A percentile compares a stretch with the other conserved stretches of the same genome.
phyloP scores from a whole-genome alignment of 2,888 invertebrate genomes.

The Eudasyphora cyanicolor region DNA sequence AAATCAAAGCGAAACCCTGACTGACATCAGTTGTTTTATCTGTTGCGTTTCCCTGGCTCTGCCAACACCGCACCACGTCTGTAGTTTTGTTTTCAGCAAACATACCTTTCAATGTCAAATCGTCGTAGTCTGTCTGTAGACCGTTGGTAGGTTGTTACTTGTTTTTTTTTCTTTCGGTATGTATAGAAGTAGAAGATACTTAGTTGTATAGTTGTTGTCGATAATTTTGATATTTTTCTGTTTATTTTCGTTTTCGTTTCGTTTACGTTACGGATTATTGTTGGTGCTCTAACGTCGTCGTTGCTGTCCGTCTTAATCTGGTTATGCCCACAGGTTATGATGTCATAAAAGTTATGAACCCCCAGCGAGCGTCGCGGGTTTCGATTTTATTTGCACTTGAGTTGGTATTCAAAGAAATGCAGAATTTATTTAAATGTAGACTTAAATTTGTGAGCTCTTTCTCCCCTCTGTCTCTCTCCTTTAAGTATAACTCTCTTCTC shows the following conservation, averaged over 20 bases:
- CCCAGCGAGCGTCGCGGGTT: background rate
- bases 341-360: conserved; percentile 29
- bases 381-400: background rate
- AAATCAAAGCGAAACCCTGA: conserved; percentile 24
- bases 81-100: conserved; percentile 17
- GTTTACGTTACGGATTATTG: no score
- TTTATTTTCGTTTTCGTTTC: background rate
- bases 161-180: background rate
- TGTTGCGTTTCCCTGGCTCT: background rate
- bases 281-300: no score
- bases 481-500: background rate
- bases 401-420: background rate
- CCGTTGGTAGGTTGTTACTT: background rate
- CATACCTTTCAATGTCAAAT: conserved; percentile 56
- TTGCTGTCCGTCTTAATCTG: conserved; percentile 24
- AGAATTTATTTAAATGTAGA: background rate
- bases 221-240: background rate
- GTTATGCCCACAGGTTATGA: conserved; percentile 55
- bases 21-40: conserved; percentile 17
- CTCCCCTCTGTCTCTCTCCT: no score
- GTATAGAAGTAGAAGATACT: no score
- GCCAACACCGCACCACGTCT: no score
- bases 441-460: no score
- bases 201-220: no score
- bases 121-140: conserved; percentile 7